Percentiles rank a stretch among this genome's conserved stretches.
phyloP scores from a whole-genome alignment of 2,888 invertebrate species.

The Monoplex corrugatus region DNA sequence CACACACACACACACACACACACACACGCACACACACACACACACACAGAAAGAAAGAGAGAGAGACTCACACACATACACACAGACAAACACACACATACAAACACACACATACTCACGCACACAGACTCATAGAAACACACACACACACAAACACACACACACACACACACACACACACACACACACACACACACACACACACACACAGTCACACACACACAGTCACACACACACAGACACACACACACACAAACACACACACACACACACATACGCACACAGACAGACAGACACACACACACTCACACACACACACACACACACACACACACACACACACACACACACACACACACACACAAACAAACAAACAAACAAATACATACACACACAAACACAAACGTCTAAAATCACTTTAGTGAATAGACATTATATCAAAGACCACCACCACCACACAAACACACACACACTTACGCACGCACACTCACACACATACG shows the following conservation, averaged over 20 bases:
- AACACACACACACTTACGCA: too few relatives aligned
- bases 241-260: not conserved
- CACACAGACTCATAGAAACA: not conserved
- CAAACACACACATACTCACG: not conserved
- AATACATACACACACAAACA: too few relatives aligned
- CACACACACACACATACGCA: not conserved
- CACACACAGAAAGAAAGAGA: not conserved
- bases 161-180: not conserved
- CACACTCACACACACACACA: not conserved
- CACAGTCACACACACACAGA: not conserved
- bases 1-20: not conserved
- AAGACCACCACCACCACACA: too few relatives aligned
- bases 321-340: not conserved
- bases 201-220: not conserved
- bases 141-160: not conserved
- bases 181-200: not conserved
- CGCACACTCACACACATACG: not conserved
- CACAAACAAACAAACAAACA: too few relatives aligned
- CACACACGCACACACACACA: conserved; percentile 16
- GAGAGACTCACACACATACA: not conserved
- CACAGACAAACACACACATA: not conserved
- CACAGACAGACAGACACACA: not conserved
- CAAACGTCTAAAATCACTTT: too few relatives aligned
- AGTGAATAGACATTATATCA: too few relatives aligned
- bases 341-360: conserved; percentile 1